Conservation (phyloP, 2,888 invertebrate genomes). For the Ormyrus pomaceus region DNA sequence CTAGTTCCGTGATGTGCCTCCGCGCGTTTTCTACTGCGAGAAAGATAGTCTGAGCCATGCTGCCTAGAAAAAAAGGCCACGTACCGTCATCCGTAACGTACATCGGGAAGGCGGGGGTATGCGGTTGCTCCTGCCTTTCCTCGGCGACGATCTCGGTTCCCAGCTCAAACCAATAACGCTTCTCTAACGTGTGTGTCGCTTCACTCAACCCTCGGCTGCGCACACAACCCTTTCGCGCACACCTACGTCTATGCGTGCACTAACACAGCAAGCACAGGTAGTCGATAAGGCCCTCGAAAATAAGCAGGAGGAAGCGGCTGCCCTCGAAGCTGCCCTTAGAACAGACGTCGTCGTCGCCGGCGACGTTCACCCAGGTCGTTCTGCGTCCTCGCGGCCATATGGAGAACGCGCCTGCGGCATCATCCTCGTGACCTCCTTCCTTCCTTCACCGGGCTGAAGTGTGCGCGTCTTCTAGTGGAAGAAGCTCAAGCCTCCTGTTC, state of each 20-base stretch:
- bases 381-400: conserved; percentile 48
- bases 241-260: too few species aligned
- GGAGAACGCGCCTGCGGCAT: conserved; percentile 40
- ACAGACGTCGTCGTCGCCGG: too few species aligned
- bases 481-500: not conserved
- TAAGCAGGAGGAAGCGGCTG: too few species aligned
- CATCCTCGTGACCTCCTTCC: not conserved
- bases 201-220: conserved; percentile 22
- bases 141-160: not conserved
- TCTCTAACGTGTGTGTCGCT: too few species aligned
- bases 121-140: conserved; percentile 16
- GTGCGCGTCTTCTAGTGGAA: not conserved
- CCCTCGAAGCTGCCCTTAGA: too few species aligned
- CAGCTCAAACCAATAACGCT: not conserved
- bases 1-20: not conserved
- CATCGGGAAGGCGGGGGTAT: conserved; percentile 55
- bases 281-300: too few species aligned
- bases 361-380: conserved; percentile 33
- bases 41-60: not conserved
- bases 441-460: not conserved
- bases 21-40: conserved; percentile 11
- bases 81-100: conserved; percentile 58
- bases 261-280: too few species aligned
- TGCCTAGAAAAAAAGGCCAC: conserved; percentile 29
- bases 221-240: not conserved